phyloP scores from a whole-genome alignment of 2,113 vertebrate genomes.

The Bambusicola thoracicus region DNA sequence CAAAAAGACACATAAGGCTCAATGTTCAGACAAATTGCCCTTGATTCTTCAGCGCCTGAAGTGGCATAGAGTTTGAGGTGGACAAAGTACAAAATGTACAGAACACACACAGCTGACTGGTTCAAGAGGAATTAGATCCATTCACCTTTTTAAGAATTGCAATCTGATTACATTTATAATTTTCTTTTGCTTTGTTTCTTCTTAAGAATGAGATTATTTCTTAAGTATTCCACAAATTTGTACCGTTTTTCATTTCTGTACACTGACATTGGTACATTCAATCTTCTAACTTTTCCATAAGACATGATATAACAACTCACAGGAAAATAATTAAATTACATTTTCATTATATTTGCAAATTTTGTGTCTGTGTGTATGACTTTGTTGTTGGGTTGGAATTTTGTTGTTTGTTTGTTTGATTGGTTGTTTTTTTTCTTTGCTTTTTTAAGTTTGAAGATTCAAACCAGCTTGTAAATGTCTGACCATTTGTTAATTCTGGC shows the following conservation, averaged over 20 bases:
- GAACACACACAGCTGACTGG: background rate
- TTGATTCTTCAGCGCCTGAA: accelerated
- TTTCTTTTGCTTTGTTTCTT: background rate
- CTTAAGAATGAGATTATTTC: background rate
- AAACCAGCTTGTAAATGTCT: background rate
- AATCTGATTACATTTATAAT: background rate
- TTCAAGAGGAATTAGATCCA: background rate
- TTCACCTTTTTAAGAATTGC: background rate
- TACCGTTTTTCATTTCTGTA: background rate
- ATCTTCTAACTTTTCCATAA: background rate
- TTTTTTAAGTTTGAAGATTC: background rate
- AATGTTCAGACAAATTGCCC: background rate
- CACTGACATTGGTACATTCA: background rate
- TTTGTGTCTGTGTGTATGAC: background rate
- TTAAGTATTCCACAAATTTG: background rate
- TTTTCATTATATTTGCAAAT: background rate
- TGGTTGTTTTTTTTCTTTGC: background rate
- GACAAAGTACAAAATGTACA: background rate
- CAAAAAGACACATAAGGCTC: background rate
- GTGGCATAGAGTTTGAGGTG: background rate
- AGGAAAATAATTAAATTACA: background rate
- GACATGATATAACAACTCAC: background rate
- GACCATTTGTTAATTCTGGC: slow-evolving; percentile 18
- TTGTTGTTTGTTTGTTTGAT: background rate
- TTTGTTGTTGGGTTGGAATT: background rate